Conservation (phyloP, 2,113 vertebrate species). For the Anarrhichthys ocellatus region DNA sequence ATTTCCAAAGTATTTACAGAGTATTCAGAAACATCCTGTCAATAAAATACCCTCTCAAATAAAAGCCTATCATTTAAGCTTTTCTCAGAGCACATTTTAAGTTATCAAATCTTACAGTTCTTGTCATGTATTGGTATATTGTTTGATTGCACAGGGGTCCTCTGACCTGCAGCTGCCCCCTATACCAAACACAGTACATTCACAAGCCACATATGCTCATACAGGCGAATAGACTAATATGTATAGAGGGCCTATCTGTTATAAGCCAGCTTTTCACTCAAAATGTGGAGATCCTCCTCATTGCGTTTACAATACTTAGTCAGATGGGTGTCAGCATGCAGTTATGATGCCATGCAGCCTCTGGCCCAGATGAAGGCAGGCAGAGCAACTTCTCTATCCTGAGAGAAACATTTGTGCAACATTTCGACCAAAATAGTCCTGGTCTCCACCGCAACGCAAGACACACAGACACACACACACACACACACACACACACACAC, state of each 20-base stretch:
- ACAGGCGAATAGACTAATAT: not conserved
- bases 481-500: slow-evolving; percentile 28
- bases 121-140: no score
- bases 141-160: not conserved
- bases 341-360: slow-evolving; percentile 34
- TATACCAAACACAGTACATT: not conserved
- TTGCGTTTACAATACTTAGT: slow-evolving; percentile 28
- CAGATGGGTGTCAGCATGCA: slow-evolving; percentile 19
- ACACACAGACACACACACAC: slow-evolving; percentile 7
- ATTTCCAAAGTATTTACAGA: not conserved
- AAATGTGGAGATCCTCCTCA: not conserved
- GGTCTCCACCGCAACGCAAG: slow-evolving; percentile 74
- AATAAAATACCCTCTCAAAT: not conserved
- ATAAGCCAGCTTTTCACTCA: not conserved
- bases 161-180: slow-evolving; percentile 13
- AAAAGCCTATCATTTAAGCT: not conserved
- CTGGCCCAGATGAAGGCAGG: slow-evolving; percentile 49
- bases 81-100: no score
- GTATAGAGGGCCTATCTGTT: not conserved
- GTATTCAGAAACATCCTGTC: not conserved
- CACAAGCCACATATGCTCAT: not conserved
- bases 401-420: slow-evolving; percentile 81
- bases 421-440: slow-evolving; percentile 79
- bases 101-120: no score
- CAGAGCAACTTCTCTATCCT: slow-evolving; percentile 49